A percentile compares a stretch with the other conserved stretches of the same genome.
These are phyloP conservation scores for Diplolepis rosae DNA, from an alignment of 2,888 invertebrate species.

Conservation along the genomic window DNA sequence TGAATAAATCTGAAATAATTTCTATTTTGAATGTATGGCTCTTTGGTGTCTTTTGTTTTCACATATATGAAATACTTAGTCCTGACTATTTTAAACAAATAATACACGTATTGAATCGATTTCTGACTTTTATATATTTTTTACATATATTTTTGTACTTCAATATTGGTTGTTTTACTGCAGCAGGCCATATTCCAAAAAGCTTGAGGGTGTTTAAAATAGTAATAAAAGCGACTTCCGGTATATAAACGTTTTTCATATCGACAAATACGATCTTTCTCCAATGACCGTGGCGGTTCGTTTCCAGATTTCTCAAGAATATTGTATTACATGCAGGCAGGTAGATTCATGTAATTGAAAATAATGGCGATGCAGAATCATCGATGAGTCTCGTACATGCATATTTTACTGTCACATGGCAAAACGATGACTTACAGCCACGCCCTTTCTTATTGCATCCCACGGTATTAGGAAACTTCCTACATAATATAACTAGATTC, in stretches of 20 bases:
- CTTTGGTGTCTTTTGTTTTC: too few species aligned
- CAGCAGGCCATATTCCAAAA: not conserved
- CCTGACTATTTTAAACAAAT: too few species aligned
- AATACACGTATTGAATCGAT: too few species aligned
- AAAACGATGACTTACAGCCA: not conserved
- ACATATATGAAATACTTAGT: too few species aligned
- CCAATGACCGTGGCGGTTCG: not conserved
- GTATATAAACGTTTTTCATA: slow-evolving; percentile 5
- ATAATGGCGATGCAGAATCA: not conserved
- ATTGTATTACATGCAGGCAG: not conserved
- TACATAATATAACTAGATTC: not conserved
- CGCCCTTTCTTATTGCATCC: not conserved
- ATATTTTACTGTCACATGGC: not conserved
- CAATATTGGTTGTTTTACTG: not conserved
- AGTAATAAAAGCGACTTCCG: not conserved
- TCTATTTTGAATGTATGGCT: too few species aligned
- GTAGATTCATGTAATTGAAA: not conserved
- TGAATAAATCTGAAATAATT: not conserved
- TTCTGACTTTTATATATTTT: too few species aligned
- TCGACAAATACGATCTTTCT: not conserved
- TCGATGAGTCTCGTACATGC: not conserved
- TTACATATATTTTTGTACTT: not conserved
- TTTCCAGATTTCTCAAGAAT: not conserved
- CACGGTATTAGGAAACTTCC: not conserved
- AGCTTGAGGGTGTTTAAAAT: not conserved